Conservation (phyloP, 2,797 vertebrate species). For the Astyanax mexicanus region DNA sequence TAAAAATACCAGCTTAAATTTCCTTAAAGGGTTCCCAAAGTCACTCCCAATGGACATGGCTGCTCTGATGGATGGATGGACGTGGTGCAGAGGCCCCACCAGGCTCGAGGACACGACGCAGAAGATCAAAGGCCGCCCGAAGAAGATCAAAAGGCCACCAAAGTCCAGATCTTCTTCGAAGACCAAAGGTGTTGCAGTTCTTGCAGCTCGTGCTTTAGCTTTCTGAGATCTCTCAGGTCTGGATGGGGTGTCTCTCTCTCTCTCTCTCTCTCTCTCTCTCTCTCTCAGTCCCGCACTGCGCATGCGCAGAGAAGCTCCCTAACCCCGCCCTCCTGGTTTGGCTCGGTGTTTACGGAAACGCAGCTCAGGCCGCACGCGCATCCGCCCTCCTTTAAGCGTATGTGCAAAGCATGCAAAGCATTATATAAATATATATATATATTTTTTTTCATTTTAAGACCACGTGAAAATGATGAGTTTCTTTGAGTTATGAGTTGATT, state of each 20-base stretch:
- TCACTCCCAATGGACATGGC: conserved; percentile 90
- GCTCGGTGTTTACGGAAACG: conserved; percentile 54
- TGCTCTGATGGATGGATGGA: conserved; percentile 61
- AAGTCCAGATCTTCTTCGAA: conserved; percentile 65
- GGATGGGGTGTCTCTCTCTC: neutral
- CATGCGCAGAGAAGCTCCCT: no score
- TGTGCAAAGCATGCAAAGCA: no score
- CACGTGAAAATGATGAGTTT: no score
- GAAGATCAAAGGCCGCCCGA: conserved; percentile 50
- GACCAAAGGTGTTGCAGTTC: conserved; percentile 80
- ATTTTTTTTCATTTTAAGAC: no score
- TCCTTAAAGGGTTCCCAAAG: conserved; percentile 92
- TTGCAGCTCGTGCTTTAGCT: conserved; percentile 62
- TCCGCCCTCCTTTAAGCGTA: conserved; percentile 57
- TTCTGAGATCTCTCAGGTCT: conserved; percentile 74
- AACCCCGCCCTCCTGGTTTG: conserved; percentile 56
- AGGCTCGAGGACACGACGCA: conserved; percentile 47
- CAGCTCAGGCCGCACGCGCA: neutral
- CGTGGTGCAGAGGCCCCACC: conserved; percentile 59
- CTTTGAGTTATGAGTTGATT: no score
- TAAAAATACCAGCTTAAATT: conserved; percentile 95
- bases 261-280: conserved; percentile 67
- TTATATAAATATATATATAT: no score
- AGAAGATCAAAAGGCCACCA: conserved; percentile 45
- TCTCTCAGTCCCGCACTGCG: no score